A percentile compares a stretch with the other conserved stretches of the same genome.
phyloP scores from a whole-genome alignment of 1,140 invertebrate species.

The Nautilus pompilius region DNA sequence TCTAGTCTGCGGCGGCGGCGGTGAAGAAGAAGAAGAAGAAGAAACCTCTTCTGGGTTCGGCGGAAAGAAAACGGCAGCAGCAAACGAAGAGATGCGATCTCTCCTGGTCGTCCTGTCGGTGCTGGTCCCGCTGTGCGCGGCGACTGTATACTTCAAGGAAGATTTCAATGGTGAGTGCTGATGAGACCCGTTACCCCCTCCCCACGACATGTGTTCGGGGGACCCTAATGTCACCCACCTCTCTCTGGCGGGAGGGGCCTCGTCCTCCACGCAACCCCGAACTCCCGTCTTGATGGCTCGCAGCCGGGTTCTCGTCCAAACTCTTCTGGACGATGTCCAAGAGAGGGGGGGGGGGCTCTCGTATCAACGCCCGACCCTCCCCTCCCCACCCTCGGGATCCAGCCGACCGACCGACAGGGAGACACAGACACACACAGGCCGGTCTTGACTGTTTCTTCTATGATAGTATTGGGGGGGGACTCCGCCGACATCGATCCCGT shows the following conservation, averaged over 20 bases:
- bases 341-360: too few relatives aligned
- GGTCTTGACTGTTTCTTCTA: too few relatives aligned
- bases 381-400: too few relatives aligned
- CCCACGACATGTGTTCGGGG: not conserved
- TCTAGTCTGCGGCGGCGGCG: not conserved
- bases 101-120: constrained; percentile 27
- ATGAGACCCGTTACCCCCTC: not conserved
- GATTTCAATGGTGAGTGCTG: constrained; percentile 38
- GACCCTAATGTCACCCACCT: not conserved
- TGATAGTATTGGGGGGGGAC: too few relatives aligned
- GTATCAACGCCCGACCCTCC: too few relatives aligned
- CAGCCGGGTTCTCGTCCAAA: not conserved
- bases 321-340: not conserved
- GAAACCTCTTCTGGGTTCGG: not conserved
- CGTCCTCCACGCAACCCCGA: too few relatives aligned
- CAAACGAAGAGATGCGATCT: constrained; percentile 18
- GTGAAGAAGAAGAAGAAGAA: not conserved
- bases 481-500: too few relatives aligned
- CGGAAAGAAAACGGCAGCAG: not conserved
- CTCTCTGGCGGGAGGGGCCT: not conserved
- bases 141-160: constrained; percentile 47
- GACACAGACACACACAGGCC: too few relatives aligned
- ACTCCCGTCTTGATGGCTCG: not conserved
- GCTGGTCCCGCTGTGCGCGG: constrained; percentile 31
- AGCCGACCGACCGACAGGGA: too few relatives aligned